phyloP scores from a whole-genome alignment of 2,888 invertebrate genomes.

The Pyralis farinalis region DNA sequence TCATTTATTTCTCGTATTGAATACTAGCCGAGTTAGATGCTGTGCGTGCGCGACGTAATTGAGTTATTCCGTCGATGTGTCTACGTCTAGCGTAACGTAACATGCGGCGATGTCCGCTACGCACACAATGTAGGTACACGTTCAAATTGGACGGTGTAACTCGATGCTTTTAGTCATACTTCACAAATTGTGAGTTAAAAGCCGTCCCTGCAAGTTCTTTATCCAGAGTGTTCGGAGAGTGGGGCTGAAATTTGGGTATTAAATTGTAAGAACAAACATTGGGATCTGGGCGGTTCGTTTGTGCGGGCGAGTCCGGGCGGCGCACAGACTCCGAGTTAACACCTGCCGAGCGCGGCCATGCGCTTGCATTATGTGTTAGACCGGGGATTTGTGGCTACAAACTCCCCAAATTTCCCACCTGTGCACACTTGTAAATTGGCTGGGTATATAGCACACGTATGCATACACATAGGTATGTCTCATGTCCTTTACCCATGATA shows the following conservation, averaged over 20 bases:
- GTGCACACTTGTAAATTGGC: conserved; percentile 40
- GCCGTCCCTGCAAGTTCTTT: conserved; percentile 40
- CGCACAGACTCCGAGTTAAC: conserved; percentile 55
- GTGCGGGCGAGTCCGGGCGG: conserved; percentile 45
- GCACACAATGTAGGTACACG: too few species aligned
- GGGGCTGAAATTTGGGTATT: conserved; percentile 37
- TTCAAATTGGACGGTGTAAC: conserved; percentile 48
- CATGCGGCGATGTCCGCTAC: conserved; percentile 10
- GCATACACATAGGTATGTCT: conserved; percentile 1
- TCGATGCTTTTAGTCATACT: conserved; percentile 58
- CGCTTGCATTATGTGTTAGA: conserved; percentile 45
- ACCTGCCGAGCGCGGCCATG: conserved; percentile 69
- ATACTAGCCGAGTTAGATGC: conserved; percentile 35
- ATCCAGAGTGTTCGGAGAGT: conserved; percentile 39
- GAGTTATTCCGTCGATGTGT: conserved; percentile 53
- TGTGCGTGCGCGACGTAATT: conserved; percentile 53
- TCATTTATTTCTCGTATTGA: conserved; percentile 71
- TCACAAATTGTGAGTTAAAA: conserved; percentile 48
- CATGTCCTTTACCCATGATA: too few species aligned
- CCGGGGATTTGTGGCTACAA: conserved; percentile 39
- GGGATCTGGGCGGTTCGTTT: conserved; percentile 74
- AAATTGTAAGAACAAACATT: conserved; percentile 61
- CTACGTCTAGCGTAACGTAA: conserved; percentile 20
- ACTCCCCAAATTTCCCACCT: conserved; percentile 51
- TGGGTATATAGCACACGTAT: conserved; percentile 30